Evolutionary conservation across 1,140 invertebrate genomes (phyloP).

Genomic region (Oryctes rhinoceros): DNA sequence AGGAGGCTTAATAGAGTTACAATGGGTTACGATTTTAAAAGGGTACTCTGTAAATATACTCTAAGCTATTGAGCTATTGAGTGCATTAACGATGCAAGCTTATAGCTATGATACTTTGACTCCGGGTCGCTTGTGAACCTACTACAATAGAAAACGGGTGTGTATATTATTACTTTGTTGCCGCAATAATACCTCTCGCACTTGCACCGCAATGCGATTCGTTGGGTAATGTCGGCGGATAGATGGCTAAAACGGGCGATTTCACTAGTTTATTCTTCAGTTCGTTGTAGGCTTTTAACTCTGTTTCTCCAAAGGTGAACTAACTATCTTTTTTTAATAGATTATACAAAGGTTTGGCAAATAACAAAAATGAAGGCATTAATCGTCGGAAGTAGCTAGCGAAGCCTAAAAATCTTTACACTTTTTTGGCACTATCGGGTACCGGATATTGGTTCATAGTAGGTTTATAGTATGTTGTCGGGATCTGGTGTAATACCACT

Average conservation of each 20-base stretch:
- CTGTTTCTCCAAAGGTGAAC: neutral
- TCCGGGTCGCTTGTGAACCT: slow-evolving; percentile 56
- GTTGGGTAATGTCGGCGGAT: slow-evolving; percentile 40
- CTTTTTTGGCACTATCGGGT: neutral
- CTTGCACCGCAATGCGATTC: too few relatives aligned
- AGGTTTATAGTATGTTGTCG: neutral
- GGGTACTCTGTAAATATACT: slow-evolving; percentile 61
- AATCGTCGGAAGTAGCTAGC: slow-evolving; percentile 8
- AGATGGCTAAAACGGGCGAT: neutral
- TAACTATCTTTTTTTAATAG: neutral
- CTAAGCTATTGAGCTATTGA: slow-evolving; percentile 60
- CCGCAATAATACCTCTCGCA: too few relatives aligned
- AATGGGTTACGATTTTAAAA: slow-evolving; percentile 58
- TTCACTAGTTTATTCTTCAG: slow-evolving; percentile 33
- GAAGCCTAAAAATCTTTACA: slow-evolving; percentile 2
- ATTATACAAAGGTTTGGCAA: neutral
- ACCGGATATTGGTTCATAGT: neutral
- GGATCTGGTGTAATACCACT: slow-evolving; percentile 32
- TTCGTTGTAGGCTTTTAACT: neutral
- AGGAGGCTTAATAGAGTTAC: slow-evolving; percentile 51
- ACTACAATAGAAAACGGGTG: slow-evolving; percentile 60
- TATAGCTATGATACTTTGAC: slow-evolving; percentile 60
- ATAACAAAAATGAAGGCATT: neutral
- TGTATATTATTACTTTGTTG: too few relatives aligned
- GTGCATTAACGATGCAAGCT: slow-evolving; percentile 60